Conservation (phyloP, 2,113 vertebrate species). For the Meles meles region DNA sequence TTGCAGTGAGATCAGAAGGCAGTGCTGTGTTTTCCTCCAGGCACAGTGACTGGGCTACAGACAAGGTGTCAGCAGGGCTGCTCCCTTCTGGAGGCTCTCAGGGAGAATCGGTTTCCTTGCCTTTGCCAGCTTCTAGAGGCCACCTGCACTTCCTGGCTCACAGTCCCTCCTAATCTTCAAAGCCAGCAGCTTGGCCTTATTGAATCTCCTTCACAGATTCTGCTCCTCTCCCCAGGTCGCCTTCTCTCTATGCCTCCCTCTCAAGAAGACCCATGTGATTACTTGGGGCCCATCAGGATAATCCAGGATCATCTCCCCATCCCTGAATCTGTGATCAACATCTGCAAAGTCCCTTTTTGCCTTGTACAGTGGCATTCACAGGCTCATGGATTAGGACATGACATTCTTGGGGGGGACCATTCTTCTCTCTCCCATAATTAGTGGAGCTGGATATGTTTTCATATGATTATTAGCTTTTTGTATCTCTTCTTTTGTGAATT, state of each 20-base stretch:
- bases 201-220: not conserved
- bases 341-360: not conserved
- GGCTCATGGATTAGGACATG: not conserved
- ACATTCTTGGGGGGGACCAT: not conserved
- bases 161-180: not conserved
- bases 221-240: not conserved
- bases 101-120: not conserved
- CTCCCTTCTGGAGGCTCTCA: not conserved
- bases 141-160: not conserved
- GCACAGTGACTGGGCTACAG: not conserved
- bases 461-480: constrained; percentile 10
- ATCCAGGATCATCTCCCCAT: not conserved
- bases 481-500: constrained; percentile 26
- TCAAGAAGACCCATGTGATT: not conserved
- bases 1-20: not conserved
- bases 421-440: constrained; percentile 1
- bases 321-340: not conserved
- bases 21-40: not conserved
- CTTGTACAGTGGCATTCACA: not conserved
- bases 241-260: not conserved
- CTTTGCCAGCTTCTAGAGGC: not conserved
- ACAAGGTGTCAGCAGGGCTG: not conserved
- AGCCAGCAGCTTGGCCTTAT: not conserved
- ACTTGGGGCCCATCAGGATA: not conserved
- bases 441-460: not conserved